Conservation (phyloP, 1,140 invertebrate species). For the Pachypeltis micranthus region DNA sequence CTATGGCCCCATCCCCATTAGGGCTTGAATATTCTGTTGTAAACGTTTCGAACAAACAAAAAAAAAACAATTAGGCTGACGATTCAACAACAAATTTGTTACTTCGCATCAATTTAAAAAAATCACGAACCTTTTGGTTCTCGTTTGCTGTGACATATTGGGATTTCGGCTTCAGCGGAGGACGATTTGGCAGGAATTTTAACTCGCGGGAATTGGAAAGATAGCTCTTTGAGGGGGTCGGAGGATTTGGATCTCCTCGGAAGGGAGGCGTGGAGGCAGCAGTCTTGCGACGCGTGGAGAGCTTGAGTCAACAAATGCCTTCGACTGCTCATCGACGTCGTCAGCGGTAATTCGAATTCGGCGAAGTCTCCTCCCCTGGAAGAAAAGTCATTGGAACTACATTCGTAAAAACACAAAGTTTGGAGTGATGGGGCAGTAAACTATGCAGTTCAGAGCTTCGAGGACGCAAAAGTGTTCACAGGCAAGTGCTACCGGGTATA, state of each 20-base stretch:
- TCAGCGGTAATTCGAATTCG: slow-evolving; percentile 54
- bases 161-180: slow-evolving; percentile 60
- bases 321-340: slow-evolving; percentile 41
- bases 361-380: slow-evolving; percentile 44
- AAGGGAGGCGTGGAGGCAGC: slow-evolving; percentile 49
- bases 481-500: too few species aligned
- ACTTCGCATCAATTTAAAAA: too few species aligned
- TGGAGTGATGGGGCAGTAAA: too few species aligned
- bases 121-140: slow-evolving; percentile 21
- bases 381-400: slow-evolving; percentile 17
- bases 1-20: slow-evolving; percentile 21
- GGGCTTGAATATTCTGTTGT: slow-evolving; percentile 22
- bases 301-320: slow-evolving; percentile 33
- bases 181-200: slow-evolving; percentile 52
- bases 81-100: too few species aligned
- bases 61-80: too few species aligned
- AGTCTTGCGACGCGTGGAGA: slow-evolving; percentile 31
- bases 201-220: slow-evolving; percentile 54
- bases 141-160: slow-evolving; percentile 39
- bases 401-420: too few species aligned
- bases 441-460: too few species aligned
- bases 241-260: slow-evolving; percentile 62
- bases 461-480: too few species aligned
- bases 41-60: neutral
- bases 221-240: slow-evolving; percentile 54